phyloP scores from a whole-genome alignment of 2,888 invertebrate species.

The Corbicula japonica region DNA sequence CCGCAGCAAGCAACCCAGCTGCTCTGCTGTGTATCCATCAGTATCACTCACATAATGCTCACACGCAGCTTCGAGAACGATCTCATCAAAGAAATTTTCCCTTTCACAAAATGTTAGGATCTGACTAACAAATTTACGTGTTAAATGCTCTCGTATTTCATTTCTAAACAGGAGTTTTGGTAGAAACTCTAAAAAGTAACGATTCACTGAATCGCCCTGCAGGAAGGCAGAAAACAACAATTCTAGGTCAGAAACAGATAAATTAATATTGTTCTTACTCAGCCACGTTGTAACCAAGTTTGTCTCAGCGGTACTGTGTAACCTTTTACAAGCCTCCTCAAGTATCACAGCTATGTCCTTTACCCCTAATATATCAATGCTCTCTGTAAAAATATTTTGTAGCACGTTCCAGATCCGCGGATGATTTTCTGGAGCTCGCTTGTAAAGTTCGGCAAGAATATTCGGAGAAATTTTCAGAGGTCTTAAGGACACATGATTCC shows the following conservation, averaged over 20 bases:
- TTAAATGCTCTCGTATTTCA: neutral
- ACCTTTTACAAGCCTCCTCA: neutral
- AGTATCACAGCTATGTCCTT: slow-evolving; percentile 1
- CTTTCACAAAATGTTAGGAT: slow-evolving; percentile 1
- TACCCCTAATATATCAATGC: neutral
- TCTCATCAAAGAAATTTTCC: neutral
- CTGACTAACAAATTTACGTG: slow-evolving; percentile 1
- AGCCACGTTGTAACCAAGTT: neutral
- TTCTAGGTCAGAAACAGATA: slow-evolving; percentile 10
- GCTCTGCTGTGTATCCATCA: slow-evolving; percentile 5
- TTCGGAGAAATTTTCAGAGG: neutral
- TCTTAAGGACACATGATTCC: neutral
- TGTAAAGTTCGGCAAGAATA: neutral
- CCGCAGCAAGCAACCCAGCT: neutral
- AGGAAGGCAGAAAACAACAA: neutral
- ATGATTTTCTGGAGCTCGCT: neutral
- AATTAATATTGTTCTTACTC: neutral
- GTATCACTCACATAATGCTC: slow-evolving; percentile 5
- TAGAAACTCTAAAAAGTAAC: neutral
- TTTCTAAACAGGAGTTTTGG: neutral
- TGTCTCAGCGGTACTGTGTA: neutral
- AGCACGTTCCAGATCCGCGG: neutral
- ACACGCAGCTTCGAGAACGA: slow-evolving; percentile 2
- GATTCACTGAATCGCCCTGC: neutral
- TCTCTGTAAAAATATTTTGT: neutral